Evolutionary conservation across 2,888 invertebrate genomes (phyloP).

Genomic region (Laspeyria flexula): DNA sequence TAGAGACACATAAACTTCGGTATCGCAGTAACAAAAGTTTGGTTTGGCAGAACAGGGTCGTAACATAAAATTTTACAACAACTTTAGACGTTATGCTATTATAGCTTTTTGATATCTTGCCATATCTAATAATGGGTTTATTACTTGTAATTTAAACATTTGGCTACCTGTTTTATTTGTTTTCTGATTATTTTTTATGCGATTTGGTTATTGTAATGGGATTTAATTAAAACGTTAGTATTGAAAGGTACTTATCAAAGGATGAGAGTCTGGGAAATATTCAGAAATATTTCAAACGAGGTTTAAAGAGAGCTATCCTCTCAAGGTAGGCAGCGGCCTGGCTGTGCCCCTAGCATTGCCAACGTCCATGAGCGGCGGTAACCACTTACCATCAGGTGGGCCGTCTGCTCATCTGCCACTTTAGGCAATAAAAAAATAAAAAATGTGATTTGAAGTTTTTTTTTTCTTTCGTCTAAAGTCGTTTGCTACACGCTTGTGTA

Average conservation of each 20-base stretch:
- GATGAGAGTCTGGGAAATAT: too few species aligned
- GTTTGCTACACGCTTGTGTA: too few species aligned
- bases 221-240: background rate
- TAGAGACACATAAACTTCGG: conserved; percentile 62
- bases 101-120: conserved; percentile 79
- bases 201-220: background rate
- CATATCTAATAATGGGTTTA: conserved; percentile 76
- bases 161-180: conserved; percentile 55
- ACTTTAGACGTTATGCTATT: conserved; percentile 76
- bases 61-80: conserved; percentile 83
- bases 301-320: too few species aligned
- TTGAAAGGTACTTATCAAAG: background rate
- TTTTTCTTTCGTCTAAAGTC: too few species aligned
- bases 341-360: too few species aligned
- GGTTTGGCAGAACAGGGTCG: conserved; percentile 72
- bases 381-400: too few species aligned
- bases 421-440: too few species aligned
- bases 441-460: too few species aligned
- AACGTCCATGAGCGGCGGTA: too few species aligned
- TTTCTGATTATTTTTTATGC: conserved; percentile 26
- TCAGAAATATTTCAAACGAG: too few species aligned
- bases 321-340: too few species aligned
- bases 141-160: conserved; percentile 70
- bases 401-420: too few species aligned
- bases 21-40: conserved; percentile 72